Percentiles rank a stretch among this genome's conserved stretches.
Evolutionary conservation across 2,888 invertebrate species (phyloP).

Genomic region (Petrolisthes cinctipes): DNA sequence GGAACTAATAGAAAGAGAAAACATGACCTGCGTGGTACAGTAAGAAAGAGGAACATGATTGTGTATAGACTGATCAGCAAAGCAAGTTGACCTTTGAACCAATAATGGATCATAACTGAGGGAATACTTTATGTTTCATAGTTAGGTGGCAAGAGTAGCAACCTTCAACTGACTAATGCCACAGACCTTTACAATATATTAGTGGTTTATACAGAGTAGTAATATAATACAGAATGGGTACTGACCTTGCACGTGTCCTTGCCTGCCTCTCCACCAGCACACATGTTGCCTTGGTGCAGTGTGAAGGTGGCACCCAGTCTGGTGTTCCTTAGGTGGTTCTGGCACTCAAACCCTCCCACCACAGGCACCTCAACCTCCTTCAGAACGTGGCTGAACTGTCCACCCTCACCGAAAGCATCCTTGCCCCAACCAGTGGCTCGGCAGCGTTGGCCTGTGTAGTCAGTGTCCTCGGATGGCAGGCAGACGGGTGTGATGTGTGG

Average conservation of each 20-base stretch:
- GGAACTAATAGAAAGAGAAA: no score
- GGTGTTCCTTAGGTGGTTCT: conserved; percentile 30
- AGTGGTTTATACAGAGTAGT: no score
- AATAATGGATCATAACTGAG: no score
- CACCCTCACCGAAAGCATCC: conserved; percentile 79
- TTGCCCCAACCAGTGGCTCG: conserved; percentile 99
- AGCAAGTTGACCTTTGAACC: no score
- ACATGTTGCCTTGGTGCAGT: conserved; percentile 50
- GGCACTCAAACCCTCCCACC: conserved; percentile 23
- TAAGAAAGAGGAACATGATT: no score
- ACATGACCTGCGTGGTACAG: no score
- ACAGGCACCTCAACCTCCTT: conserved; percentile 58
- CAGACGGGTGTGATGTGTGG: conserved; percentile 93
- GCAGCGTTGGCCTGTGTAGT: conserved; percentile 84
- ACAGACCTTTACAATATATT: no score
- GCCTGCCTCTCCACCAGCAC: conserved; percentile 54
- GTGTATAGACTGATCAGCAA: no score
- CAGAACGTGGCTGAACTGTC: conserved; percentile 52
- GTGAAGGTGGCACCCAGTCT: conserved; percentile 39
- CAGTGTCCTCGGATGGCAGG: conserved; percentile 84
- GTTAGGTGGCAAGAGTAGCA: no score
- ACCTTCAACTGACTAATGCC: no score
- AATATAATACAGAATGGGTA: not conserved
- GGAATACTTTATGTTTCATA: no score
- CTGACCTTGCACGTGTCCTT: conserved; percentile 58